A percentile compares a stretch with the other conserved stretches of the same genome.
Evolutionary conservation across 1,140 invertebrate species (phyloP).

Genomic region (Caerostris darwini): DNA sequence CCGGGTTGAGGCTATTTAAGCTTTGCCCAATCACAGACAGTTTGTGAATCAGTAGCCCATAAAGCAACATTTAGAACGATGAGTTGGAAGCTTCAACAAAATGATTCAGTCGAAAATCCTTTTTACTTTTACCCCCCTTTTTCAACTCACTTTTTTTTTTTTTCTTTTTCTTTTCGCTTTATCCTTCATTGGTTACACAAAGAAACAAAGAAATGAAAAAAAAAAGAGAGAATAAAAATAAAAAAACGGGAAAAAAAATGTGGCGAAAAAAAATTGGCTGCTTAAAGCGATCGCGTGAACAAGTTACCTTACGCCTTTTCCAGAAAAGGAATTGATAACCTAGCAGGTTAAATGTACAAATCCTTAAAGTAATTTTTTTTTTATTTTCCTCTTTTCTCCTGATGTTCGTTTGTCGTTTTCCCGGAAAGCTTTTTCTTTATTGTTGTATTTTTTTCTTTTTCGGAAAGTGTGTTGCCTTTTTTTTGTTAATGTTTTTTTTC

Average conservation of each 20-base stretch:
- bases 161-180: slow-evolving; percentile 57
- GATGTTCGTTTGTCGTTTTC: slow-evolving; percentile 69
- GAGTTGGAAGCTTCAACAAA: slow-evolving; percentile 61
- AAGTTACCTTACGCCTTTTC: slow-evolving; percentile 73
- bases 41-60: slow-evolving; percentile 74
- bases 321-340: slow-evolving; percentile 75
- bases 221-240: too few species aligned
- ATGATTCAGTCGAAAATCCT: slow-evolving; percentile 73
- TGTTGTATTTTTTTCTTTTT: slow-evolving; percentile 13
- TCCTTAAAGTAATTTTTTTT: slow-evolving; percentile 77
- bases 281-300: slow-evolving; percentile 75
- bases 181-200: slow-evolving; percentile 77
- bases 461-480: slow-evolving; percentile 29
- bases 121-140: slow-evolving; percentile 46
- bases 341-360: slow-evolving; percentile 77
- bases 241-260: slow-evolving; percentile 43
- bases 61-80: slow-evolving; percentile 72
- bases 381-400: not conserved
- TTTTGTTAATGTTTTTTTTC: slow-evolving; percentile 28
- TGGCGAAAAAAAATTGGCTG: slow-evolving; percentile 62
- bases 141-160: slow-evolving; percentile 2
- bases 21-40: slow-evolving; percentile 72
- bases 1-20: slow-evolving; percentile 75
- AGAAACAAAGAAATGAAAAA: slow-evolving; percentile 68
- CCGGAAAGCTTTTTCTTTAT: slow-evolving; percentile 35